Evolutionary conservation across 2,113 vertebrate species (phyloP).

Genomic region (Regulus satrapa): DNA sequence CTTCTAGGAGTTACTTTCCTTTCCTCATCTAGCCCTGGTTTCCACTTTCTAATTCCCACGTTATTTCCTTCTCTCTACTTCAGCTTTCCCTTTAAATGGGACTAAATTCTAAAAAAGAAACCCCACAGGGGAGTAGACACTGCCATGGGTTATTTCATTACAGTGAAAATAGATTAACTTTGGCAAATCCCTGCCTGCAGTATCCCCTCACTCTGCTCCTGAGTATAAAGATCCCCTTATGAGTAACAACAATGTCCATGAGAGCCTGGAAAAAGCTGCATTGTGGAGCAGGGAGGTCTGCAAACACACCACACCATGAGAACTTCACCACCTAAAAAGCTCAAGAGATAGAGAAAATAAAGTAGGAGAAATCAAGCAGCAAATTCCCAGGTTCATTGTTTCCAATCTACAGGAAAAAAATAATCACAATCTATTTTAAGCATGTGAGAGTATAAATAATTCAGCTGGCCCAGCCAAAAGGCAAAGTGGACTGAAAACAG

Average conservation of each 20-base stretch:
- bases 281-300: not conserved
- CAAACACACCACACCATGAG: not conserved
- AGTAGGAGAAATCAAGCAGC: not conserved
- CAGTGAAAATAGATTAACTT: not conserved
- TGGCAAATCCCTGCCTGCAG: not conserved
- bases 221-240: constrained; percentile 27
- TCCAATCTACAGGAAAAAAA: constrained; percentile 6
- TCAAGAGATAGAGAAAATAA: not conserved
- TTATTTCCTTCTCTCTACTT: not conserved
- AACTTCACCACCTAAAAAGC: not conserved
- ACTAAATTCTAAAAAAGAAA: not conserved
- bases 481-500: not conserved
- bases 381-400: constrained; percentile 43
- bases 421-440: constrained; percentile 41
- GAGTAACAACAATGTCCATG: not conserved
- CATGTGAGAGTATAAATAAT: constrained; percentile 36
- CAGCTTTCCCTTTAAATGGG: not conserved
- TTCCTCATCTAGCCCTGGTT: not conserved
- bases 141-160: not conserved
- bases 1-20: constrained; percentile 3
- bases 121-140: not conserved
- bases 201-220: not conserved
- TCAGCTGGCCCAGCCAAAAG: constrained; percentile 2
- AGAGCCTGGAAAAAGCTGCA: not conserved
- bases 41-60: not conserved